Evolutionary conservation across 2,888 invertebrate genomes (phyloP), one percentile per base, ranked within the genome.

Genomic region (Mamestra brassicae): DNA sequence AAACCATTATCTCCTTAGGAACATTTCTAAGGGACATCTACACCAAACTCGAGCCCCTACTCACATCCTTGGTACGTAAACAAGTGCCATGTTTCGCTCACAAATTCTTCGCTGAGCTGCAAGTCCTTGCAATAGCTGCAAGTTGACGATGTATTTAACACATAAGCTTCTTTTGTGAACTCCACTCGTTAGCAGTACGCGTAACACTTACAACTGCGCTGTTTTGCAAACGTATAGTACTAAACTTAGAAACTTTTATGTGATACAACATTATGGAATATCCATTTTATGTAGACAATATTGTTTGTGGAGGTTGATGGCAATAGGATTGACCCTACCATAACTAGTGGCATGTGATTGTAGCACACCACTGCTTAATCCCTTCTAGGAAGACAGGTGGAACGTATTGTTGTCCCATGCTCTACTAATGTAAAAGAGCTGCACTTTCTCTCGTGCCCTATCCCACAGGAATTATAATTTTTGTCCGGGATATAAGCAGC

Each of bases 131-230:
- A 57, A 74, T 67, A 50, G 64, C 76, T 76, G 77, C 74, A 42
- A 61, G 61, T 61, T n/a, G 42, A n/a, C 42, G 80, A 78, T 85
- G 76, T 83, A 80, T 85, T 83, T 80, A 80, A 86, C 87, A 85
- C 81, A 83, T 87, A 87, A 87, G 87, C 86, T 83, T 83, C 86
- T 87, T 81, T 81, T 64, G 81, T 71, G 66, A 83, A 83, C 88
- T 87, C 74, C 67, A 76, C 71, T 81, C 77, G 86, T 82, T 85
- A 81, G 77, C 66, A 66, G 61, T 76, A 81, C 78, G 78, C 80
- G 74, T 74, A 78, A 81, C 70, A 76, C 54, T 74, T 60, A 45
- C 38, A 10, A 70, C 78, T 60, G 52, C 54, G 26, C 64, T 73
- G 80, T 71, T 74, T 77, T 69, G 75, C 54, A 76, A 82, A 74